Conservation (phyloP, 2,797 vertebrate genomes). For the Amazona finschi region DNA sequence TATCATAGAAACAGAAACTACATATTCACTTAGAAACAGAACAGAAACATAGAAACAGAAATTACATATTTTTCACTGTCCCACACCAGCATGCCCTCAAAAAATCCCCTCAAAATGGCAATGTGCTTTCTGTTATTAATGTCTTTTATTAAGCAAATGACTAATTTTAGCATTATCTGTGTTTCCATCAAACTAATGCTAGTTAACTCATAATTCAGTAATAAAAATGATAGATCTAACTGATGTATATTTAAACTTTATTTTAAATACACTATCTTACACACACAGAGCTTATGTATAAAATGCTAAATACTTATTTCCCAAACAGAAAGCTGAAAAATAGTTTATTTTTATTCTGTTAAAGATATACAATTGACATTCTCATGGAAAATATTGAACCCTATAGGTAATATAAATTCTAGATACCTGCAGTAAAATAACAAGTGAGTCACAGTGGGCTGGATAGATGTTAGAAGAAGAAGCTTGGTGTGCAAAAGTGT, state of each 20-base stretch:
- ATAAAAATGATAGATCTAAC: constrained; percentile 38
- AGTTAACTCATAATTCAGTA: constrained; percentile 25
- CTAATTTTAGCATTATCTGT: constrained; percentile 10
- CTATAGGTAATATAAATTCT: background rate
- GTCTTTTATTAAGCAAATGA: constrained; percentile 13
- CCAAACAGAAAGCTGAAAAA: background rate
- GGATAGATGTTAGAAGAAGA: background rate
- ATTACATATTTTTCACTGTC: background rate
- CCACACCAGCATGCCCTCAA: background rate
- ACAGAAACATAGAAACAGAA: background rate
- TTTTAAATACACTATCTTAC: background rate
- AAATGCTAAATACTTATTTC: background rate
- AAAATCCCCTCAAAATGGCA: background rate
- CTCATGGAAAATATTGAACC: background rate
- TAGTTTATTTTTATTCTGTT: background rate
- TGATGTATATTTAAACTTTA: background rate
- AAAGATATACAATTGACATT: background rate
- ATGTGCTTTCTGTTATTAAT: constrained; percentile 9
- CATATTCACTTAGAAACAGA: background rate
- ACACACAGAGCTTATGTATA: background rate
- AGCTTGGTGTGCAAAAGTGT: background rate
- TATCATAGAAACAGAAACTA: background rate
- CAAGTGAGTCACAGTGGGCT: background rate
- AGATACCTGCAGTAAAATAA: background rate
- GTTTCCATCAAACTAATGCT: constrained; percentile 14